Evolutionary conservation across 1,140 invertebrate genomes (phyloP).

Genomic region (Sitobion miscanthi): DNA sequence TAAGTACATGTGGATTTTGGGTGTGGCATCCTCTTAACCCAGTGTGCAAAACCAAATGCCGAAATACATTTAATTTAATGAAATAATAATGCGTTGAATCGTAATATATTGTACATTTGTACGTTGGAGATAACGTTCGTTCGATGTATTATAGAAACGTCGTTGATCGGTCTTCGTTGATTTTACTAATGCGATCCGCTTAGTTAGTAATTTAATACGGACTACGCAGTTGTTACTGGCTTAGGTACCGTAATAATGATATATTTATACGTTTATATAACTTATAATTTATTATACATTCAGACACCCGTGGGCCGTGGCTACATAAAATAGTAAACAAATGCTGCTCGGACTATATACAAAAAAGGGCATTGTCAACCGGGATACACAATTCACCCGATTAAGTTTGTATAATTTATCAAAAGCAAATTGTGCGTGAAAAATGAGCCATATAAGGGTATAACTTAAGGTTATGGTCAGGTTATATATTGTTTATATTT

Average conservation of each 20-base stretch:
- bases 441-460: neutral
- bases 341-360: neutral
- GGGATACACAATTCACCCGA: neutral
- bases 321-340: neutral
- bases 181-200: neutral
- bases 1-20: too few relatives aligned
- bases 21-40: neutral
- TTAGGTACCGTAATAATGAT: neutral
- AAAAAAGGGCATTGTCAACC: neutral
- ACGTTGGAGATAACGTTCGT: neutral
- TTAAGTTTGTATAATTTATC: neutral
- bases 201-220: neutral
- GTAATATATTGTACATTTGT: neutral
- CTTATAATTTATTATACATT: conserved; percentile 3
- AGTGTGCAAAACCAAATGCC: neutral
- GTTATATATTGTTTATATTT: neutral
- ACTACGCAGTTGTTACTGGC: neutral
- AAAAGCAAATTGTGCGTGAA: neutral
- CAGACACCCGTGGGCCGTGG: neutral
- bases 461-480: neutral
- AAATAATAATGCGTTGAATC: neutral
- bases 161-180: neutral
- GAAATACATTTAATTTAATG: neutral
- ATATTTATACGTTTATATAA: neutral
- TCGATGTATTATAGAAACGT: neutral